Conservation (phyloP, 2,113 vertebrate species). For the Drymodes brunneopygia region DNA sequence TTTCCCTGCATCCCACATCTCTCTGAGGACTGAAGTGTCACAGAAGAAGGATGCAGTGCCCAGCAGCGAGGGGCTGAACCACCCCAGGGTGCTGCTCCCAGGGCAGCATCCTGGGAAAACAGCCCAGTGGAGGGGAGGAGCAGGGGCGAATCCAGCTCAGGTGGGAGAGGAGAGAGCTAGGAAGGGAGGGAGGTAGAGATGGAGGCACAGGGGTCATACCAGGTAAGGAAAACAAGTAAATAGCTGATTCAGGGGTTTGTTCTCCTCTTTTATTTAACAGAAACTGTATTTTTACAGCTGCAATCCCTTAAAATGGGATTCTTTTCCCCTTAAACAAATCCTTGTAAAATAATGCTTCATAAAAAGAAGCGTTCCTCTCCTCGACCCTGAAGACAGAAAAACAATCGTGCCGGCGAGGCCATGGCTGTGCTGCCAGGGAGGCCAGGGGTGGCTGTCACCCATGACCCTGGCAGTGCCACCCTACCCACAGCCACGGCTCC, state of each 20-base stretch:
- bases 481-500: accelerated
- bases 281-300: conserved; percentile 77
- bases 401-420: background rate
- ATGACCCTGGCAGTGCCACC: background rate
- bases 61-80: background rate
- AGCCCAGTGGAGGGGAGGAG: background rate
- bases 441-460: background rate
- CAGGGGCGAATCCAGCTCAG: background rate
- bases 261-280: conserved; percentile 51
- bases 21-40: background rate
- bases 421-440: background rate
- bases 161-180: background rate
- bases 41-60: background rate
- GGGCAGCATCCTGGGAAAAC: background rate
- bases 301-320: conserved; percentile 70
- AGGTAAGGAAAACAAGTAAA: conserved; percentile 64
- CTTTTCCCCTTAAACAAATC: conserved; percentile 68
- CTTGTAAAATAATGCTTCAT: conserved; percentile 68
- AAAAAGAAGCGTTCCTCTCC: conserved; percentile 65
- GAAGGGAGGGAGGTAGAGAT: background rate
- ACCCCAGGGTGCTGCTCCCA: background rate
- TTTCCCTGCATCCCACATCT: background rate
- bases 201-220: conserved; percentile 2
- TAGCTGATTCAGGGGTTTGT: conserved; percentile 68
- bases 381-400: conserved; percentile 25